These are phyloP conservation scores for Drosophila leonis DNA, from an alignment of 2,888 invertebrate genomes.

Conservation along the genomic window DNA sequence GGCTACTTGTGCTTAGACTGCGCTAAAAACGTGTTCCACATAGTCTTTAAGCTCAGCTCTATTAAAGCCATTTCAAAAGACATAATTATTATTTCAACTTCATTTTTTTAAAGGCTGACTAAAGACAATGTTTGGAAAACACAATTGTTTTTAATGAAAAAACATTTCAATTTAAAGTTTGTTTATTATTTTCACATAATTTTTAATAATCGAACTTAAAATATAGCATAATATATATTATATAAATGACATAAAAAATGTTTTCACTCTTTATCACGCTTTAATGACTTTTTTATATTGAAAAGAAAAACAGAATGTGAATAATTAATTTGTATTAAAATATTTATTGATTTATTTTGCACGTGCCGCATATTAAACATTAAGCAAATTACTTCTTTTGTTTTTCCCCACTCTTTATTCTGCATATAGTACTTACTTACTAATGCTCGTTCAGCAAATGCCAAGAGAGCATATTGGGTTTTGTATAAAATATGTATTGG, in stretches of 20 bases:
- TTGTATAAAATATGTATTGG: fast-evolving
- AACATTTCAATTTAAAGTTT: not conserved
- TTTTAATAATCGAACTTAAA: not conserved
- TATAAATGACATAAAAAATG: not conserved
- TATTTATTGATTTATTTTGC: conserved; percentile 9
- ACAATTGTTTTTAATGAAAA: not conserved
- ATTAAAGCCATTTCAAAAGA: conserved; percentile 1
- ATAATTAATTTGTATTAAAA: conserved; percentile 35
- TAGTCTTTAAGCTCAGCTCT: not conserved
- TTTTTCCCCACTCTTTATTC: conserved; percentile 19
- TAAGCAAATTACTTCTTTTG: conserved; percentile 47
- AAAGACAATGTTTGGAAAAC: not conserved
- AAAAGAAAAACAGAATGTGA: conserved; percentile 9
- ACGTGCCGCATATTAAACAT: conserved; percentile 35
- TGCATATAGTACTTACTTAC: conserved; percentile 4
- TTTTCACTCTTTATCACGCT: not conserved
- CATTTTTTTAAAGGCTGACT: not conserved
- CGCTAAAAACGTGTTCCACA: not conserved
- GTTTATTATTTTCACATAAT: not conserved
- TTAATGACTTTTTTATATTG: conserved; percentile 12
- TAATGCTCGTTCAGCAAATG: not conserved
- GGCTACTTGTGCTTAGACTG: not conserved
- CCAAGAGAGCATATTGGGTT: not conserved
- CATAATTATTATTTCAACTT: not conserved
- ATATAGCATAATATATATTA: not conserved